Percentiles rank a stretch among this genome's conserved stretches.
Conservation (phyloP, 2,888 invertebrate species). For the Leptinotarsa peninsularis region DNA sequence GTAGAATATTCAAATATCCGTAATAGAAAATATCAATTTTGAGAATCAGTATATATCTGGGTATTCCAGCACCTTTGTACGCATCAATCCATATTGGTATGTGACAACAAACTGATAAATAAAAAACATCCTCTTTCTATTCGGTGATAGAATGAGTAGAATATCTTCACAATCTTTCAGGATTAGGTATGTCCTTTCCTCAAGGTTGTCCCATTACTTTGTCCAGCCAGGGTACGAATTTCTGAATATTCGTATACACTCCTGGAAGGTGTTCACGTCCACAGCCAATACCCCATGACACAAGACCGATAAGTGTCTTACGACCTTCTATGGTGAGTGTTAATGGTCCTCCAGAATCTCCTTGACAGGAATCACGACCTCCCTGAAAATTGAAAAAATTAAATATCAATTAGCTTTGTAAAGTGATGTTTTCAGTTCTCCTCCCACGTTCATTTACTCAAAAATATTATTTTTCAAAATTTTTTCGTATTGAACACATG, state of each 20-base stretch:
- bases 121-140: background rate
- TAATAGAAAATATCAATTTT: no score
- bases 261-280: slow-evolving; percentile 91
- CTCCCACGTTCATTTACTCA: no score
- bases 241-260: slow-evolving; percentile 92
- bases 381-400: slow-evolving; percentile 66
- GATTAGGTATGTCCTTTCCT: background rate
- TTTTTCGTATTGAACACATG: no score
- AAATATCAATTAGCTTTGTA: background rate
- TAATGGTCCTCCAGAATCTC: slow-evolving; percentile 89
- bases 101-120: background rate
- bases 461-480: no score
- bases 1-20: no score
- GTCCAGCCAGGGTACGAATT: slow-evolving; percentile 92
- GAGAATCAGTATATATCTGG: no score
- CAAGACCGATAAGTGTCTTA: slow-evolving; percentile 87
- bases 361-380: slow-evolving; percentile 80
- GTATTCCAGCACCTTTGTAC: no score
- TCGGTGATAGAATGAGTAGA: background rate
- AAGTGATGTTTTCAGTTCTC: no score
- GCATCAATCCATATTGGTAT: background rate
- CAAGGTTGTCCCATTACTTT: slow-evolving; percentile 76
- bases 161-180: slow-evolving; percentile 1
- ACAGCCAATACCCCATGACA: slow-evolving; percentile 93
- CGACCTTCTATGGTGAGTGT: slow-evolving; percentile 87